Evolutionary conservation across 2,797 vertebrate genomes (phyloP).

Genomic region (Prionace glauca): DNA sequence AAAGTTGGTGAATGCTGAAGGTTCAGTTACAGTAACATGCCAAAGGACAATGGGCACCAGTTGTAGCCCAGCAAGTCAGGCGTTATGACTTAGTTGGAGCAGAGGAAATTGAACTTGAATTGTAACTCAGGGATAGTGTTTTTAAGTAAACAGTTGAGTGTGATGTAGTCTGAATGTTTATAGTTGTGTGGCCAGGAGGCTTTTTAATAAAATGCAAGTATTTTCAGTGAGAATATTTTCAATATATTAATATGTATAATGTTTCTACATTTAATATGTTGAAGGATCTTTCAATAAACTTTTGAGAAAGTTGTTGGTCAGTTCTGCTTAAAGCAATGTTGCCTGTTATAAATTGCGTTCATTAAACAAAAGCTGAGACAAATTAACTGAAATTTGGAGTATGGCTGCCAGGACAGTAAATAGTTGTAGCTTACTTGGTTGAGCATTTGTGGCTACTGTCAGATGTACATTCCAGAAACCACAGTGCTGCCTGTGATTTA

Average conservation of each 20-base stretch:
- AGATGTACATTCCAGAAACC: slow-evolving; percentile 56
- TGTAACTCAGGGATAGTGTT: background rate
- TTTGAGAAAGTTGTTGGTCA: background rate
- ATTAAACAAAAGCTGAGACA: background rate
- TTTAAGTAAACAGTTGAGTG: background rate
- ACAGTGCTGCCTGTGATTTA: slow-evolving; percentile 55
- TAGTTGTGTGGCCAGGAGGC: background rate
- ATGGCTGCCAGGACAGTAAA: background rate
- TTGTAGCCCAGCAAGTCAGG: background rate
- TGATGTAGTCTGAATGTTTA: background rate
- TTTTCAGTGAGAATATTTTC: background rate
- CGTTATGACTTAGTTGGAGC: background rate
- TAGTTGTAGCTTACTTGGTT: slow-evolving; percentile 45
- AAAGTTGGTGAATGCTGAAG: background rate
- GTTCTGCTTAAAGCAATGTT: background rate
- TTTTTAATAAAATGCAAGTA: background rate
- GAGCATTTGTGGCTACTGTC: slow-evolving; percentile 56
- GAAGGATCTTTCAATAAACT: background rate
- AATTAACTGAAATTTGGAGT: background rate
- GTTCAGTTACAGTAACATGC: background rate
- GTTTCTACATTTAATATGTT: background rate
- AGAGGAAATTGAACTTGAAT: background rate
- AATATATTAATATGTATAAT: background rate
- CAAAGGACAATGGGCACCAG: background rate
- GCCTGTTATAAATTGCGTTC: background rate